A percentile compares a stretch with the other conserved stretches of the same genome.
phyloP scores from a whole-genome alignment of 1,140 invertebrate genomes.

The Drosophila kikkawai region DNA sequence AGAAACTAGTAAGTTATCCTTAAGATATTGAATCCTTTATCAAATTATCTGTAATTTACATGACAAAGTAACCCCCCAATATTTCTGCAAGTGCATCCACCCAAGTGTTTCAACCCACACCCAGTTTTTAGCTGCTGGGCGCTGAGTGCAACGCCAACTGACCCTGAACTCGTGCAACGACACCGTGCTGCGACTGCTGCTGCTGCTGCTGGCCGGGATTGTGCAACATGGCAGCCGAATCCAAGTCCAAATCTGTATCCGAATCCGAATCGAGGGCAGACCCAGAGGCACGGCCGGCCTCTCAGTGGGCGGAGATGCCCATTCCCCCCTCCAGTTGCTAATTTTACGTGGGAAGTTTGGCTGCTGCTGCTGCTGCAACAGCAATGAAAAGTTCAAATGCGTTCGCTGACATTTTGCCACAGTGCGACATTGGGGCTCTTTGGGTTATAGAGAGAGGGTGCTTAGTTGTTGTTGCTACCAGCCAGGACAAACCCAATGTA shows the following conservation, averaged over 20 bases:
- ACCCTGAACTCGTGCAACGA: slow-evolving; percentile 79
- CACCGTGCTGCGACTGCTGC: slow-evolving; percentile 49
- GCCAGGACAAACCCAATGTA: slow-evolving; percentile 49
- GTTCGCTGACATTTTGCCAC: slow-evolving; percentile 73
- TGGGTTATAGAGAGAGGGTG: not conserved
- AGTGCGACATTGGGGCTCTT: slow-evolving; percentile 58
- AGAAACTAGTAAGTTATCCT: too few species aligned
- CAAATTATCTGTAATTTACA: not conserved
- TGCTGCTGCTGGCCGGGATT: slow-evolving; percentile 50
- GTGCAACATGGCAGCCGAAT: slow-evolving; percentile 52
- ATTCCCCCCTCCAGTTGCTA: not conserved
- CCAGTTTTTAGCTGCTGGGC: slow-evolving; percentile 35
- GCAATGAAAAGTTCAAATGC: slow-evolving; percentile 74
- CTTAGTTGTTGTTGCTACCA: slow-evolving; percentile 8
- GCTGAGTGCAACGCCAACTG: slow-evolving; percentile 53
- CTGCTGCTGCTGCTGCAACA: slow-evolving; percentile 3
- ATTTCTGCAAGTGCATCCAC: slow-evolving; percentile 1
- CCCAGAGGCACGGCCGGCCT: slow-evolving; percentile 23
- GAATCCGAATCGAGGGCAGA: slow-evolving; percentile 33
- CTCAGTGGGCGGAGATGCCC: slow-evolving; percentile 38
- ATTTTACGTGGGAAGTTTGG: slow-evolving; percentile 41
- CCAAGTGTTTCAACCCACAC: slow-evolving; percentile 49
- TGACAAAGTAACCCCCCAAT: not conserved
- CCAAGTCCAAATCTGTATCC: slow-evolving; percentile 13
- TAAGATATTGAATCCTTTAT: too few species aligned